These are phyloP conservation scores for Antennarius maculatus DNA, from an alignment of 2,797 vertebrate genomes.

Conservation along the genomic window DNA sequence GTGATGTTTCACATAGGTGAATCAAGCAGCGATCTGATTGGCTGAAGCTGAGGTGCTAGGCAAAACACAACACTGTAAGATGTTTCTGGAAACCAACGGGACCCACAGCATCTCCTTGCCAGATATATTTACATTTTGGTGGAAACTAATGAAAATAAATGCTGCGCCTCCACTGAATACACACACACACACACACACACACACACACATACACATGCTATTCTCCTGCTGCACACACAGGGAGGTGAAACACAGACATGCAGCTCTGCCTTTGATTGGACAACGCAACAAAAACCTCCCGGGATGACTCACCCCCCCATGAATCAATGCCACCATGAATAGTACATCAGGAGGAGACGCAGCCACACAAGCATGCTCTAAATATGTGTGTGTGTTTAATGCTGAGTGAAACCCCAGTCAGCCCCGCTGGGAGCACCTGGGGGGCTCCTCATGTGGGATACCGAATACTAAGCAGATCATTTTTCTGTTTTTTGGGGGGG, in stretches of 20 bases:
- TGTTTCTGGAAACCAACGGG: background rate
- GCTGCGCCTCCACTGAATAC: too few relatives aligned
- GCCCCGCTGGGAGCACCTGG: constrained; percentile 56
- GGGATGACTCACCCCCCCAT: constrained; percentile 69
- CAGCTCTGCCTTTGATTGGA: constrained; percentile 59
- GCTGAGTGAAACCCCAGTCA: constrained; percentile 62
- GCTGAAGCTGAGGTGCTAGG: background rate
- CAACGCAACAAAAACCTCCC: constrained; percentile 54
- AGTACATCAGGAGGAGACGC: constrained; percentile 50
- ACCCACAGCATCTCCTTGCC: background rate
- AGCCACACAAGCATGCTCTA: constrained; percentile 25
- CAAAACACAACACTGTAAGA: background rate
- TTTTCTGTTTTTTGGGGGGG: background rate
- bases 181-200: constrained; percentile 1
- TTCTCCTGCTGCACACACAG: constrained; percentile 19
- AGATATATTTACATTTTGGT: too few relatives aligned
- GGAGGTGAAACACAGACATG: constrained; percentile 48
- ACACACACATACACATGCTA: constrained; percentile 5
- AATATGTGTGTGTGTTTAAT: constrained; percentile 43
- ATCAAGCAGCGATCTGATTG: background rate
- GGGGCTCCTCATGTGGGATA: constrained; percentile 36
- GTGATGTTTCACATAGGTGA: constrained; percentile 4
- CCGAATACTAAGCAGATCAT: constrained; percentile 16
- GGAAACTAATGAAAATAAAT: too few relatives aligned
- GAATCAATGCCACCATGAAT: constrained; percentile 65